Conservation (phyloP, 2,888 invertebrate species). For the Mechanitis messenoides region DNA sequence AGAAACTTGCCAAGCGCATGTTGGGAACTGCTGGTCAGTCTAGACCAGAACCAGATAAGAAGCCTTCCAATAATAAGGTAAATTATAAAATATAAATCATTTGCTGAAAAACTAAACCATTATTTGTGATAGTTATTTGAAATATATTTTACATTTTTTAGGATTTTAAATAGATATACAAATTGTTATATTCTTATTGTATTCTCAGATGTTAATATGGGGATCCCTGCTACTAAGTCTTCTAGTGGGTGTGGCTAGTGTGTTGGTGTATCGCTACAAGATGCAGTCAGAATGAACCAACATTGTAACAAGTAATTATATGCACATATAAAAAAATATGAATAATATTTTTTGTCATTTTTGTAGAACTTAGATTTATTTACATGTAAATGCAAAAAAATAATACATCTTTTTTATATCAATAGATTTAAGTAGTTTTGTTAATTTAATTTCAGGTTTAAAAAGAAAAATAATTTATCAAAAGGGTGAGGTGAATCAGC, state of each 20-base stretch:
- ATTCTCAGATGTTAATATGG: conserved; percentile 74
- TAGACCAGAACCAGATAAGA: conserved; percentile 46
- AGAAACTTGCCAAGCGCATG: conserved; percentile 51
- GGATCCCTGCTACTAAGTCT: conserved; percentile 82
- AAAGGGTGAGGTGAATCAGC: conserved; percentile 8
- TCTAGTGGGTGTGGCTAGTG: conserved; percentile 82
- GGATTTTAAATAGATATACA: too few relatives aligned
- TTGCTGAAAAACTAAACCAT: background rate
- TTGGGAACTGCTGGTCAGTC: conserved; percentile 42
- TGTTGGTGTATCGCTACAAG: conserved; percentile 85
- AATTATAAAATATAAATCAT: conserved; percentile 3
- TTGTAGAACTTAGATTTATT: too few relatives aligned
- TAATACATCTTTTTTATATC: too few relatives aligned
- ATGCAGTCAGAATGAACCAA: conserved; percentile 56
- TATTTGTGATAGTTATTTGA: background rate
- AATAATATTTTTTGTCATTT: conserved; percentile 1
- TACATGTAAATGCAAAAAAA: too few relatives aligned
- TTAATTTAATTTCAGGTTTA: conserved; percentile 5
- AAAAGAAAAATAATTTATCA: conserved; percentile 4
- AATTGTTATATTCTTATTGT: too few relatives aligned
- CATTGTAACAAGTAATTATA: conserved; percentile 10
- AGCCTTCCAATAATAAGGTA: conserved; percentile 61
- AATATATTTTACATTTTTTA: too few relatives aligned
- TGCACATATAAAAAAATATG: background rate
- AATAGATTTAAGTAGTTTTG: background rate